Evolutionary conservation across 2,113 vertebrate genomes (phyloP), one percentile per base, ranked within the genome.

Genomic region (Petrocephalus microphthalmus): DNA sequence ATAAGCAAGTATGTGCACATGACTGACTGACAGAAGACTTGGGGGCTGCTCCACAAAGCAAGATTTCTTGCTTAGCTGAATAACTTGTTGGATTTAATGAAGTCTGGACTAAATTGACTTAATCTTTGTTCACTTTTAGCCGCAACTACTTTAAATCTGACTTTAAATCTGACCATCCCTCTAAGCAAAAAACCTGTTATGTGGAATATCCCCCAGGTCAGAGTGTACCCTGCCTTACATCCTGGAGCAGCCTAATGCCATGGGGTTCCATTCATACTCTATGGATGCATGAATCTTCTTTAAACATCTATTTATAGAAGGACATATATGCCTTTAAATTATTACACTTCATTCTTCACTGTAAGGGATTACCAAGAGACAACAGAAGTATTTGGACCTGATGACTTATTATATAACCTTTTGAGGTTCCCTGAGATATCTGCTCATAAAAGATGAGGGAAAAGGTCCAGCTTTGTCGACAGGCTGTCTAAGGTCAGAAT

Each of bases 221-320:
- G 8, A 25, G 10, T 67, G 10, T 29, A 67, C 60, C n/a, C 25
- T 67, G 60, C 25, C 60, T 13, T 49, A 47, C 42, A 45, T 83
- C 45, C 20, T 83, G 81, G 45, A 83, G n/a, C 3, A 49, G 71
- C 5, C 22, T 64, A n/a, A 19, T 19, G 5, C 5, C 78, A 20
- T 49, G 22, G 20, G 45, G 81, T 45, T 47, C 37, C 37, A 83
- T 47, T 47, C 42, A 83, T 83, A 22, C 5, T 78, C 15, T 42
- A 49, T 2, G 1, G 22, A 83, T 83, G 45, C 42, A 49, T 22
- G 22, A 49, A 83, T 81, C 47, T 45, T 82, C 78, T 45, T 82
- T 82, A n/a, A 45, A n/a, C 78, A 82, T n/a, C 78, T 82, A 82
- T 82, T 82, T 19, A 11, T 82, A 82, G 78, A 47, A 82, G 78